phyloP scores from a whole-genome alignment of 2,797 vertebrate species.

The Peromyscus aztecus region DNA sequence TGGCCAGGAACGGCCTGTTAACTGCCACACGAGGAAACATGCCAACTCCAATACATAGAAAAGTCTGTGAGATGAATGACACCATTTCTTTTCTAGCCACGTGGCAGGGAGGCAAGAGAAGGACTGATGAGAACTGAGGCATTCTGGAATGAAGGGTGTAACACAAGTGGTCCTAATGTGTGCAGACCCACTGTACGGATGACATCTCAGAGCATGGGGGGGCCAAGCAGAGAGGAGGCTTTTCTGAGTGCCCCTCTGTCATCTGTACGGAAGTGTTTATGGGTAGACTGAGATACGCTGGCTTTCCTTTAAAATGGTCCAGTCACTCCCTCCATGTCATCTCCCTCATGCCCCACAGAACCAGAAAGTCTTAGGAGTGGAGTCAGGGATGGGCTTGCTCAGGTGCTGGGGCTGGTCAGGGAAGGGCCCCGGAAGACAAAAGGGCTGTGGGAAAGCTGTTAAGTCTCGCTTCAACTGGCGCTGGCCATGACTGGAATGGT shows the following conservation, averaged over 20 bases:
- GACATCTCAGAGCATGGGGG: neutral
- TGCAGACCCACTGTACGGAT: neutral
- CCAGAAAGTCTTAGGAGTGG: too few relatives aligned
- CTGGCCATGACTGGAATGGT: neutral
- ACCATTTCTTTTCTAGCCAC: neutral
- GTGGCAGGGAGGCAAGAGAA: neutral
- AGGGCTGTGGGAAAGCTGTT: neutral
- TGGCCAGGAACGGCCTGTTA: rapidly evolving
- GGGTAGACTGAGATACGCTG: neutral
- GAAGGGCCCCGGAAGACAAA: neutral
- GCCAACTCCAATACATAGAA: neutral
- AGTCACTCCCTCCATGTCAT: rapidly evolving
- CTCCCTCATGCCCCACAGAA: neutral
- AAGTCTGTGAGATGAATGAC: neutral
- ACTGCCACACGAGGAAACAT: neutral
- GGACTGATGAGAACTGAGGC: rapidly evolving
- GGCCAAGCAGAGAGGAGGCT: neutral
- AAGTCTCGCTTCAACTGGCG: neutral
- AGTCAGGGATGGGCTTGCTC: neutral
- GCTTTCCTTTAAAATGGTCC: neutral
- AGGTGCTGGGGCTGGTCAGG: too few relatives aligned
- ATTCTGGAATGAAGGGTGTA: neutral
- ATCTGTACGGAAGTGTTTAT: neutral
- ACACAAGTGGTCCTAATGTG: rapidly evolving
- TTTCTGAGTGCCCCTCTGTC: neutral